A percentile compares a stretch with the other conserved stretches of the same genome.
These are phyloP conservation scores for Mustelus asterias DNA, from an alignment of 2,113 vertebrate genomes.

Conservation along the genomic window DNA sequence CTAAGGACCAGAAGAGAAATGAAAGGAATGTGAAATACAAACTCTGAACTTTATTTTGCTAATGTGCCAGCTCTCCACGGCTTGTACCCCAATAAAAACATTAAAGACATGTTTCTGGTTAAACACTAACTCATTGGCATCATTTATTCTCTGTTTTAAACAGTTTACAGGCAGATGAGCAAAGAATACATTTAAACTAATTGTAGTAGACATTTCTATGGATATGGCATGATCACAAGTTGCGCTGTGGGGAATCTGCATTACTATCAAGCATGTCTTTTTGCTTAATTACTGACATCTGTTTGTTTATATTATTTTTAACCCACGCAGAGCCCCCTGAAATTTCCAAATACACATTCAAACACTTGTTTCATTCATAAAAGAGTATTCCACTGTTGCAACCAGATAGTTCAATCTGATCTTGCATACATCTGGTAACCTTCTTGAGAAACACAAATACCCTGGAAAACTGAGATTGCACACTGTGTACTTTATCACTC, in stretches of 20 bases:
- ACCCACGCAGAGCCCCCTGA: background rate
- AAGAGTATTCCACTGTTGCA: background rate
- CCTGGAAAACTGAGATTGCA: background rate
- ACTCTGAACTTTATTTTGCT: background rate
- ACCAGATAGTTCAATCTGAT: background rate
- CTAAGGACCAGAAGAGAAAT: background rate
- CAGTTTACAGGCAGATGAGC: slow-evolving; percentile 19
- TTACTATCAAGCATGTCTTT: slow-evolving; percentile 1
- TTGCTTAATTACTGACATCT: slow-evolving; percentile 31
- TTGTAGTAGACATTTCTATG: background rate
- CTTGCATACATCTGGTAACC: slow-evolving; percentile 24
- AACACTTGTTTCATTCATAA: slow-evolving; percentile 37
- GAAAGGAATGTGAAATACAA: background rate
- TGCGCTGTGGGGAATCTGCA: background rate
- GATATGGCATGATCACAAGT: background rate
- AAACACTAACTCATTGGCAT: background rate
- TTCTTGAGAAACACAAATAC: background rate
- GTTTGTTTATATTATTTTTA: slow-evolving; percentile 37
- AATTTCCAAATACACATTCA: slow-evolving; percentile 25
- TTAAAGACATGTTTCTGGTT: slow-evolving; percentile 20
- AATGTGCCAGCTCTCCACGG: background rate
- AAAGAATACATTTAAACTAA: background rate
- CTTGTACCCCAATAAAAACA: slow-evolving; percentile 1
- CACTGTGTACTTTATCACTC: background rate
- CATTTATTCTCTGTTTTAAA: slow-evolving; percentile 16